Evolutionary conservation across 2,113 vertebrate species (phyloP), one percentile per base, ranked within the genome.

Genomic region (Rissa tridactyla): DNA sequence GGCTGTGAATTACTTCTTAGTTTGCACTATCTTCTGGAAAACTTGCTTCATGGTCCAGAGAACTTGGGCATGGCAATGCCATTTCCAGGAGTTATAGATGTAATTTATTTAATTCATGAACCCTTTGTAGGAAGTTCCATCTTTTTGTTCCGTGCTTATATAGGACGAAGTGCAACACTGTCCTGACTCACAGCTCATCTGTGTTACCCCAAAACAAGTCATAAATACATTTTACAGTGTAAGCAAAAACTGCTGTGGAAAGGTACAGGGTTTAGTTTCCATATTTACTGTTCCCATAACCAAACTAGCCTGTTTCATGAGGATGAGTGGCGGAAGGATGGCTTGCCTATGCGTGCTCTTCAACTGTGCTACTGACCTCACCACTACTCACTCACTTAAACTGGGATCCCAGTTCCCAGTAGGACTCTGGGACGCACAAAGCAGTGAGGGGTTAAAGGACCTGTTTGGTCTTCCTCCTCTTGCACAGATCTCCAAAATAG

Each of bases 251-350:
- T 36, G 18, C 17, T 27, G 34, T 13, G 10, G 68, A 6, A 70
- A 46, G 25, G 26, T 40, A 1, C 3, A 29, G 72, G 38, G 3
- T 52, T 84, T 21, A 4, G 13, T 16, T 11, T 46, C 75, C 14
- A 7, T 25, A 2, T 8, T 1, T 17, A 29, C 26, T 9, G 80
- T 15, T n/a, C 9, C 13, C 7, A 1, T 20, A 3, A 36, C 9
- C 61, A 52, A 46, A 6, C 22, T 7, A 32, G 30, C 15, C n/a
- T 13, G 7, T 30, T 34, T 38, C 42, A 65, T 32, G 47, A 79
- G 46, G 21, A 73, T 44, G n/a, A 44, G 36, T 2, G 27, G 66
- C 32, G 34, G 38, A 10, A 54, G 49, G 15, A n/a, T 25, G 11
- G 2, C 0, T 3, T 17, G 17, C 38, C 26, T 9, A 8, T 32